These are phyloP conservation scores for Holacanthus passer DNA, from an alignment of 2,113 vertebrate species.

Conservation along the genomic window DNA sequence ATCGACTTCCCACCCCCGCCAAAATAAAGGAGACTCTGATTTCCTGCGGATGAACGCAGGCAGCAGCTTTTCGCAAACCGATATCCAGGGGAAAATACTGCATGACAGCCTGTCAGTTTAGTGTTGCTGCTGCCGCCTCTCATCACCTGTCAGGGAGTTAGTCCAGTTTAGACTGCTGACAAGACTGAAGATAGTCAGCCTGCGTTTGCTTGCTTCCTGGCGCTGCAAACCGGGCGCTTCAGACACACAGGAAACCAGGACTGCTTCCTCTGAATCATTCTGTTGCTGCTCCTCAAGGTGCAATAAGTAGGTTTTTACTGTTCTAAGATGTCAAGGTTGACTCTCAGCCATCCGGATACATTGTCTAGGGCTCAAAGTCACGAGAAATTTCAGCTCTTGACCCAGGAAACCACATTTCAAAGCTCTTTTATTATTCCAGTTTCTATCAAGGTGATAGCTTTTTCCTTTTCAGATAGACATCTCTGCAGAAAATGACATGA, in stretches of 20 bases:
- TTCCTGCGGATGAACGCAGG: slow-evolving; percentile 44
- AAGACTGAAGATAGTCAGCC: slow-evolving; percentile 26
- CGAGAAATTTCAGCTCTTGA: no score
- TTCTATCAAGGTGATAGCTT: no score
- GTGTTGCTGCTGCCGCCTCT: slow-evolving; percentile 46
- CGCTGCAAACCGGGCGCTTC: neutral
- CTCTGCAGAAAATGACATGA: neutral
- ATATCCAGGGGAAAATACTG: slow-evolving; percentile 54
- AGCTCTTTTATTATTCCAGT: no score
- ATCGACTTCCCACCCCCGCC: slow-evolving; percentile 7
- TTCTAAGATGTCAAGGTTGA: neutral
- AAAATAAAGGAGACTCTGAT: slow-evolving; percentile 58
- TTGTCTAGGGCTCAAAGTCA: no score
- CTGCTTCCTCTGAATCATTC: neutral
- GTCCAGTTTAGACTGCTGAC: slow-evolving; percentile 60
- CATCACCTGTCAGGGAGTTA: slow-evolving; percentile 57
- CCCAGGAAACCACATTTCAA: no score
- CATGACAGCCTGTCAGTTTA: slow-evolving; percentile 63
- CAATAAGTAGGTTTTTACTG: neutral
- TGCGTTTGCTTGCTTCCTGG: slow-evolving; percentile 1
- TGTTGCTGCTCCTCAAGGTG: neutral
- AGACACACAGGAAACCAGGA: slow-evolving; percentile 29
- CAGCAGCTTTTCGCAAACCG: slow-evolving; percentile 39
- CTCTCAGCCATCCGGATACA: neutral
- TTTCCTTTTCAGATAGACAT: neutral